phyloP scores from a whole-genome alignment of 2,888 invertebrate species.

The Rugalucina vietnamica region DNA sequence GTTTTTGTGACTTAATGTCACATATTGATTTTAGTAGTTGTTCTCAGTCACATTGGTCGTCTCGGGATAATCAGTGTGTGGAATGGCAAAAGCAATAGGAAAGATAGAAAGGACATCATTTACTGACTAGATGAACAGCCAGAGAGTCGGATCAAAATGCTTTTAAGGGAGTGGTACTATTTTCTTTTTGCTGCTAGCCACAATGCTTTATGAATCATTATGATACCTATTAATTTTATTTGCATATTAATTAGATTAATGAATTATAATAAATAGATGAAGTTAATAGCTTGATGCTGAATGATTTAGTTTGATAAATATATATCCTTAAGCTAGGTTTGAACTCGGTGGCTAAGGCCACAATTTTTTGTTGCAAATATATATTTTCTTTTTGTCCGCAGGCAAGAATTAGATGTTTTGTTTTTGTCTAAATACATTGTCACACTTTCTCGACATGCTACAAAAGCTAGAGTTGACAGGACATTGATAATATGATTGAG shows the following conservation, averaged over 20 bases:
- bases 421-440: background rate
- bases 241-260: too few relatives aligned
- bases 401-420: too few relatives aligned
- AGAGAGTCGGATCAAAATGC: background rate
- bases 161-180: background rate
- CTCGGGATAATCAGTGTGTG: too few relatives aligned
- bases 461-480: background rate
- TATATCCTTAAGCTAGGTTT: background rate
- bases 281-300: conserved; percentile 1
- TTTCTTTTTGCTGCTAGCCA: background rate
- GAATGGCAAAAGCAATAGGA: too few relatives aligned
- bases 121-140: too few relatives aligned
- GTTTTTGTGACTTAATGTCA: too few relatives aligned
- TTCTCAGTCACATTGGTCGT: too few relatives aligned
- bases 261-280: too few relatives aligned
- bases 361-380: background rate
- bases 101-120: too few relatives aligned
- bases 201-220: background rate
- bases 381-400: background rate
- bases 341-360: background rate
- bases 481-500: background rate
- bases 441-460: background rate
- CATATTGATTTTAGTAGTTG: too few relatives aligned
- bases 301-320: background rate
- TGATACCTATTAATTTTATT: background rate